A percentile compares a stretch with the other conserved stretches of the same genome.
These are phyloP conservation scores for Cryptoprocta ferox DNA, from an alignment of 2,797 vertebrate genomes.

Conservation along the genomic window DNA sequence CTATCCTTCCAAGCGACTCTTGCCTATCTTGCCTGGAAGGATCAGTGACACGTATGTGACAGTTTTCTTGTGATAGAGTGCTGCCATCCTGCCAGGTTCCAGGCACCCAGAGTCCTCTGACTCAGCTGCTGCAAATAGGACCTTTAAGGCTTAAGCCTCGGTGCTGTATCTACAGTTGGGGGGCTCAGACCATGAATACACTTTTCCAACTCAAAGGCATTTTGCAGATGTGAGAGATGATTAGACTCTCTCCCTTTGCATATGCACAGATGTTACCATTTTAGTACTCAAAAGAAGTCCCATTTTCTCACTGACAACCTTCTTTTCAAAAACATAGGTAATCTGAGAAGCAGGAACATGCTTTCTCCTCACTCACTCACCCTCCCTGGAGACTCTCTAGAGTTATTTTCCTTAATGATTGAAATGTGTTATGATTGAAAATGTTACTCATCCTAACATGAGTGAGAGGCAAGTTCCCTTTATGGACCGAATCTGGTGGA, in stretches of 20 bases:
- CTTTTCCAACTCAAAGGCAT: neutral
- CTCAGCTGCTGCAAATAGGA: neutral
- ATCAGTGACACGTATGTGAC: neutral
- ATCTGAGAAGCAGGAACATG: neutral
- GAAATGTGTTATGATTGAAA: neutral
- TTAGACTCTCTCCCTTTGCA: neutral
- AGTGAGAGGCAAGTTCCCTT: neutral
- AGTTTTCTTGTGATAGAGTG: neutral
- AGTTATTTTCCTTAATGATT: neutral
- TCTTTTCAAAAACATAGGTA: neutral
- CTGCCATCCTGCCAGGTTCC: too few relatives aligned
- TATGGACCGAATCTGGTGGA: neutral
- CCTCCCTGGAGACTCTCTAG: neutral
- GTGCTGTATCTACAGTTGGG: too few relatives aligned
- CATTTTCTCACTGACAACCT: neutral
- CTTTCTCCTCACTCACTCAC: neutral
- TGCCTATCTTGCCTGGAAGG: neutral
- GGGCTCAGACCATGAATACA: neutral
- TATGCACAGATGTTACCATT: neutral
- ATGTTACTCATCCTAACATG: neutral
- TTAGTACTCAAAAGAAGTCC: neutral
- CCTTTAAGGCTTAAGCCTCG: neutral
- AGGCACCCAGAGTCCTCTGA: neutral
- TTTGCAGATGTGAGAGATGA: neutral
- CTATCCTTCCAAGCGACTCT: neutral